phyloP scores from a whole-genome alignment of 2,888 invertebrate species.

The Epistrophella euchroma region DNA sequence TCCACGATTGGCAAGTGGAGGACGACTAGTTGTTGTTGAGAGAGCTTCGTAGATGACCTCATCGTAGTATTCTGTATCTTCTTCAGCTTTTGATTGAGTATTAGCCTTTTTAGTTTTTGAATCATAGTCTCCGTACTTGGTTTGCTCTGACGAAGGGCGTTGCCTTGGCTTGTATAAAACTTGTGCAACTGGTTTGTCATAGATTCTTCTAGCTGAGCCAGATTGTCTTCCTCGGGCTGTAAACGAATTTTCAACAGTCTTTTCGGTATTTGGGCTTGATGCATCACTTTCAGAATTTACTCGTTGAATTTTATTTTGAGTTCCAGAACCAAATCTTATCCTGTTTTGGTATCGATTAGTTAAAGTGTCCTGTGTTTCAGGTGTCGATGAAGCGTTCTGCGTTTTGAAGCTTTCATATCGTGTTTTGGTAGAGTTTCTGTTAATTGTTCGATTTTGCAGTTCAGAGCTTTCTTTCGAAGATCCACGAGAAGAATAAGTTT shows the following conservation, averaged over 20 bases:
- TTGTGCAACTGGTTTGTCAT: not conserved
- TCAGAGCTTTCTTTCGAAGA: not conserved
- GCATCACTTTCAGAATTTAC: not conserved
- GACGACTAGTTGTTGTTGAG: conserved; percentile 77
- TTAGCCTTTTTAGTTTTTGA: conserved; percentile 76
- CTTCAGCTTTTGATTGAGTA: conserved; percentile 77
- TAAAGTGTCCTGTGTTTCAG: not conserved
- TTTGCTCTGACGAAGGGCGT: conserved; percentile 36
- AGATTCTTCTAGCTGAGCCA: conserved; percentile 27
- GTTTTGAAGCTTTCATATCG: not conserved
- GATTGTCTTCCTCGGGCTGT: conserved; percentile 27
- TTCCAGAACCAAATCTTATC: not conserved
- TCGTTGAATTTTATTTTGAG: not conserved
- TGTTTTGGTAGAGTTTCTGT: not conserved
- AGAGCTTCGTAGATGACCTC: conserved; percentile 76
- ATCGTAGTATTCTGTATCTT: conserved; percentile 77
- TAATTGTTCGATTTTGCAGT: too few relatives aligned
- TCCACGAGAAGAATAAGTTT: not conserved
- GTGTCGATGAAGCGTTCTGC: not conserved
- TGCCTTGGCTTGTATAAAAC: conserved; percentile 1
- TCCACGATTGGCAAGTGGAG: conserved; percentile 79
- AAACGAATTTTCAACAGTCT: not conserved
- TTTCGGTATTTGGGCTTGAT: not conserved
- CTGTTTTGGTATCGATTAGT: not conserved
- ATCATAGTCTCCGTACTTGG: conserved; percentile 42